Base-by-base conservation (phyloP, 2,113 vertebrate species). In the Macquaria australasica region DNA sequence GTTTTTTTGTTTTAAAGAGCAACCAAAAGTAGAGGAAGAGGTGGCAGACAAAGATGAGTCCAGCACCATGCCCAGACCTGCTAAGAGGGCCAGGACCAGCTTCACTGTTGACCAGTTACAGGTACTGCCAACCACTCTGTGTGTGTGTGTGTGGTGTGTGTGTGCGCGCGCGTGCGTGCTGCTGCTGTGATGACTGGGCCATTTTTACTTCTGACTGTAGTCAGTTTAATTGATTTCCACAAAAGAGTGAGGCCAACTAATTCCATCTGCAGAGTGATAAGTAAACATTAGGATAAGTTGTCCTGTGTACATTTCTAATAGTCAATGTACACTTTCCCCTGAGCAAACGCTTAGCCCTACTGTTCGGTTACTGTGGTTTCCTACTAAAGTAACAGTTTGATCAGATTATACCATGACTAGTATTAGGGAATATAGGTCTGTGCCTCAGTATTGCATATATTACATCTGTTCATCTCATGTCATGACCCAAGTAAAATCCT, bases 51-150 rank as follows among this genome's bases (percentile, higher is more conserved):
- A 98, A 93, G 98, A 98, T 0, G 79, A 95, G 94, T 79, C 97
- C 48, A 82, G 79, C 39, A 23, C 96, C 83, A 95, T 96, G 64
- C 95, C 97, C 53, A 98, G 97, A 87, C 98, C 98, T 86, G 96
- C 98, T 51, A 99, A 99, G 94, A 97, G 98, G 90, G 98, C 98
- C 84, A 97, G 98, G 87, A 99, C 98, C 79, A 99, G 97, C 95
- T 99, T 99, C 94, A 99, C 97, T 23, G 97, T 97, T 15, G 98
- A 99, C 87, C 98, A 99, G 10, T 96, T 99, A 78, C 98, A 99
- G 97, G 98, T 99, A 96, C 10, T 96, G 95, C 1, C 2, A 8
- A 2, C 18, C 68, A 41, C 56, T 74, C 10, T 68, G 48, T 73
- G 20, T 73, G 50, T 28, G 25, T 28, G 5, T 28, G 14, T 28